Evolutionary conservation across 2,888 invertebrate species (phyloP), one percentile per base, ranked within the genome.

Genomic region (Drosophila mercatorum): DNA sequence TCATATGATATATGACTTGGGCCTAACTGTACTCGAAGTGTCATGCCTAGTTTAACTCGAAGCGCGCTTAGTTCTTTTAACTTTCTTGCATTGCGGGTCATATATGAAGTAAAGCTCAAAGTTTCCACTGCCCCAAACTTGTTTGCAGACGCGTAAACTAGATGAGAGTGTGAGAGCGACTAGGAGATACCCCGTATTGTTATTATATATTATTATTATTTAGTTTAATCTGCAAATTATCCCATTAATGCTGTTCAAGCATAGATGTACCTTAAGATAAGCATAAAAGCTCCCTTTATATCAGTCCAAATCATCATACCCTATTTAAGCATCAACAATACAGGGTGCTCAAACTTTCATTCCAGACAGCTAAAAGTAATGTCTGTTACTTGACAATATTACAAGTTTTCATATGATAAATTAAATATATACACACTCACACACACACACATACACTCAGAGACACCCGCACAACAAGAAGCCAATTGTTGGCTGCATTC

Each of bases 21-120:
- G 31, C 14, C 47, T 62, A 71, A 70, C 70, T 26, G 70, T 62
- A 43, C 17, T 52, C 44, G 22, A n/a, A 26, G 17, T 52, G 80
- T 78, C 80, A 78, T 70, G 77, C 64, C 62, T 80, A 71, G 75
- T 78, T 78, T 56, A 78, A 75, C 76, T 36, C 51, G 60, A 64
- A 61, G 55, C 60, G 49, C 56, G 70, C 58, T 55, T 31, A 64
- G 61, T 80, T 75, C 71, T 75, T 49, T 64, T 79, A 65, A 70
- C 67, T 78, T 75, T 75, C 70, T 41, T 67, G 62, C 52, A 65
- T 62, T 79, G 68, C 75, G 60, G 67, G 59, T 78, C 78, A 78
- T 55, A 66, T 52, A 63, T 56, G 47, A 58, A 46, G 34, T n/a
- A 31, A 17, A 36, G 17, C 12, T 44, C 5, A 44, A 66, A 70